Conservation (phyloP, 2,113 vertebrate species). For the Misgurnus anguillicaudatus region DNA sequence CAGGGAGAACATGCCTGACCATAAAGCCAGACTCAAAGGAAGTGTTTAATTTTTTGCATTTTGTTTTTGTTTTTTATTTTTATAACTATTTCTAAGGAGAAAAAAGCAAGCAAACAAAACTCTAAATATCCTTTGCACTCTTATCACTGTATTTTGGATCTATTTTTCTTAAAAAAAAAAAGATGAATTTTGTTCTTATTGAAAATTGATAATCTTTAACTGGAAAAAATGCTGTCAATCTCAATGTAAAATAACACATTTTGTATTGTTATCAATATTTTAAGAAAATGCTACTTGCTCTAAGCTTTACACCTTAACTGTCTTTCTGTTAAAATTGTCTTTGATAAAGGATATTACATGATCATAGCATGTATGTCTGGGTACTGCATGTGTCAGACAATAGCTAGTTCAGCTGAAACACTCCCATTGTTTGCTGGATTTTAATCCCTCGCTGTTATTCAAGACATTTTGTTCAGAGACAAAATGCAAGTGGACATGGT, state of each 20-base stretch:
- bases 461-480: neutral
- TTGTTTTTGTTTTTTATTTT: constrained; percentile 68
- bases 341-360: constrained; percentile 11
- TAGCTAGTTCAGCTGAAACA: constrained; percentile 24
- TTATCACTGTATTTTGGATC: constrained; percentile 77
- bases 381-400: constrained; percentile 46
- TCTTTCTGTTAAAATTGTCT: constrained; percentile 17
- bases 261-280: constrained; percentile 71
- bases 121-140: constrained; percentile 80
- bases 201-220: constrained; percentile 64
- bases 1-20: constrained; percentile 63
- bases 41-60: constrained; percentile 66
- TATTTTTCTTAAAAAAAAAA: constrained; percentile 77
- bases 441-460: constrained; percentile 19
- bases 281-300: constrained; percentile 43
- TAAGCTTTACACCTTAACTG: constrained; percentile 30
- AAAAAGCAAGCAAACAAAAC: constrained; percentile 68
- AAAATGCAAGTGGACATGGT: constrained; percentile 7
- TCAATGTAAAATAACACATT: constrained; percentile 72
- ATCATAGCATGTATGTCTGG: constrained; percentile 47
- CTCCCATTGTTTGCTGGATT: constrained; percentile 30
- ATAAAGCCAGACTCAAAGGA: constrained; percentile 71
- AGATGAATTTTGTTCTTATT: constrained; percentile 69
- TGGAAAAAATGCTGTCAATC: constrained; percentile 57
- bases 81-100: constrained; percentile 76